A percentile compares a stretch with the other conserved stretches of the same genome.
phyloP scores from a whole-genome alignment of 2,113 vertebrate genomes.

The Dasyornis broadbenti region DNA sequence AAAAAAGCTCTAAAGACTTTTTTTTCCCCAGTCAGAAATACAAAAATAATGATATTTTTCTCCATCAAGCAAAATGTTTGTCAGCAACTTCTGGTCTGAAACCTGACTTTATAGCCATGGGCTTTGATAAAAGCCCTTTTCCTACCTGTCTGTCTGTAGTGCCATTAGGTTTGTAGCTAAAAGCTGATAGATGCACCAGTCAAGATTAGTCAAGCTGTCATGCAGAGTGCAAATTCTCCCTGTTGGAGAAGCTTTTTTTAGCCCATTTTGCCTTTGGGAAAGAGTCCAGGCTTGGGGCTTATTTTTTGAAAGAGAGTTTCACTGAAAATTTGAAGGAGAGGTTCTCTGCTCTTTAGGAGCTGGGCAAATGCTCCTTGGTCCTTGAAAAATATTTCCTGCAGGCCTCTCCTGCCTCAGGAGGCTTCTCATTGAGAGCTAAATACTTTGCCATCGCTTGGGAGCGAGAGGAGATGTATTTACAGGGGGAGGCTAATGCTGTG shows the following conservation, averaged over 20 bases:
- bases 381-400: background rate
- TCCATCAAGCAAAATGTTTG: background rate
- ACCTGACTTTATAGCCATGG: background rate
- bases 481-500: background rate
- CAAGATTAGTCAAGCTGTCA: background rate
- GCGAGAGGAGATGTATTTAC: background rate
- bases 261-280: background rate
- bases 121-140: background rate
- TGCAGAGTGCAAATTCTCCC: background rate
- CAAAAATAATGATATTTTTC: background rate
- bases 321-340: background rate
- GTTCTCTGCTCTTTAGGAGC: background rate
- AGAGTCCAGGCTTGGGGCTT: background rate
- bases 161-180: background rate
- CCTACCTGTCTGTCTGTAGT: background rate
- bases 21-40: background rate
- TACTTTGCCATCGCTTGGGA: rapidly evolving
- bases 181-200: background rate
- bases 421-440: background rate
- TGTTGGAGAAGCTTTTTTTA: background rate
- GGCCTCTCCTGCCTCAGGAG: background rate
- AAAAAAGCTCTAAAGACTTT: background rate
- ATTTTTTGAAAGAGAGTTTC: background rate
- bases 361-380: background rate
- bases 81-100: background rate